A percentile compares a stretch with the other conserved stretches of the same genome.
Conservation (phyloP, 2,113 vertebrate genomes). For the Maccullochella peelii region DNA sequence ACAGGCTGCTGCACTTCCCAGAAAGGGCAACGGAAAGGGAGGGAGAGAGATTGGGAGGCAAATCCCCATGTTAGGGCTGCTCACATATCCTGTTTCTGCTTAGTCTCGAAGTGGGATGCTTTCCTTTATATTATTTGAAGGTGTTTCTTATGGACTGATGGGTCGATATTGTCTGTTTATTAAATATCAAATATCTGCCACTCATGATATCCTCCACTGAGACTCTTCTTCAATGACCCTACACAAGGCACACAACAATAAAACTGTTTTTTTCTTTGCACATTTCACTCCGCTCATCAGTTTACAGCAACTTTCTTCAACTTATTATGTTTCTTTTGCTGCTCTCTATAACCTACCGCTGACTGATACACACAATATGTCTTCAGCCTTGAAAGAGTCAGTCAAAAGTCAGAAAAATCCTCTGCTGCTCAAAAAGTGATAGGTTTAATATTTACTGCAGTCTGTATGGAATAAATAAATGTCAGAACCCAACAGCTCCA, state of each 20-base stretch:
- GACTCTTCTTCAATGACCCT: background rate
- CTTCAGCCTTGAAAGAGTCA: background rate
- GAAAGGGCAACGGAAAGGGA: slow-evolving; percentile 65
- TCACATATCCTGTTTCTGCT: slow-evolving; percentile 38
- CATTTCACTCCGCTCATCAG: background rate
- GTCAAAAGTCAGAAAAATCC: too few species aligned
- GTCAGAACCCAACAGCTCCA: background rate
- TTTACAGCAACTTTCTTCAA: background rate
- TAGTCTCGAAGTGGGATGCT: background rate
- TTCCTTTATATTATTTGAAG: slow-evolving; percentile 21
- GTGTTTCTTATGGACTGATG: slow-evolving; percentile 8
- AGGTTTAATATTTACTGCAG: background rate
- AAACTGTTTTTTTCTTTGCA: background rate
- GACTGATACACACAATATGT: background rate
- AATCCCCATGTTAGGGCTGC: slow-evolving; percentile 25
- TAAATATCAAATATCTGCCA: slow-evolving; percentile 52
- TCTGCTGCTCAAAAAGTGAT: background rate
- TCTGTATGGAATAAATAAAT: slow-evolving; percentile 4
- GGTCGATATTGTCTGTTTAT: slow-evolving; percentile 15
- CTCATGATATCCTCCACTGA: slow-evolving; percentile 1
- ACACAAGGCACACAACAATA: background rate
- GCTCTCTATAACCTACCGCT: background rate
- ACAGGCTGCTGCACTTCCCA: slow-evolving; percentile 70
- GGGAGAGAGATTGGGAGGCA: slow-evolving; percentile 19
- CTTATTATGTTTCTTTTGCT: background rate